Evolutionary conservation across 1,140 invertebrate species (phyloP).

Genomic region (Drosophila repleta): DNA sequence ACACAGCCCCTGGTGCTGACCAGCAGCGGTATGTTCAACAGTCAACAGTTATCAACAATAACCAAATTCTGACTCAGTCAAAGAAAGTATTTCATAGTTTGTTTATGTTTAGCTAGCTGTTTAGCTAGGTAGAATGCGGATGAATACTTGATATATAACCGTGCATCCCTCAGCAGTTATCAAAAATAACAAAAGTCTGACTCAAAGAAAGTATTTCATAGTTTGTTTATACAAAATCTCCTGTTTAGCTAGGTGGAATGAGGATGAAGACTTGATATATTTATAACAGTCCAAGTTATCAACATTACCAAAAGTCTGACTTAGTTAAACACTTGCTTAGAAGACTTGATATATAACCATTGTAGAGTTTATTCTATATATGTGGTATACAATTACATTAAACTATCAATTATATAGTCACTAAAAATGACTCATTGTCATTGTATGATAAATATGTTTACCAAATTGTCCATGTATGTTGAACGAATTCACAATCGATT

Average conservation of each 20-base stretch:
- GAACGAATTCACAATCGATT: neutral
- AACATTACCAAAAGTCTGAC: neutral
- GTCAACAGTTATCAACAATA: neutral
- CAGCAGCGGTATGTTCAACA: constrained; percentile 91
- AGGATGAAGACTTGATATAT: no score
- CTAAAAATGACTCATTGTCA: neutral
- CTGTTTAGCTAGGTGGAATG: no score
- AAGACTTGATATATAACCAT: no score
- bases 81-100: neutral
- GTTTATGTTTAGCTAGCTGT: no score
- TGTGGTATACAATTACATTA: neutral
- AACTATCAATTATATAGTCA: no score
- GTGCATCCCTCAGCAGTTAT: no score
- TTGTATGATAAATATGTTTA: neutral
- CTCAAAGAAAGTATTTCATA: neutral
- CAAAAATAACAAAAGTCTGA: neutral
- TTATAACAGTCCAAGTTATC: no score
- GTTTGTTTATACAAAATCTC: no score
- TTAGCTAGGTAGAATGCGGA: no score
- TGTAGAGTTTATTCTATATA: no score
- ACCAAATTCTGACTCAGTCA: neutral
- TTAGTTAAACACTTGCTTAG: no score
- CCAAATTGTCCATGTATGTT: neutral
- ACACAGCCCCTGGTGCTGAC: constrained; percentile 98
- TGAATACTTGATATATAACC: no score